Evolutionary conservation across 2,113 vertebrate genomes (phyloP).

Genomic region (Crotalus viridis): DNA sequence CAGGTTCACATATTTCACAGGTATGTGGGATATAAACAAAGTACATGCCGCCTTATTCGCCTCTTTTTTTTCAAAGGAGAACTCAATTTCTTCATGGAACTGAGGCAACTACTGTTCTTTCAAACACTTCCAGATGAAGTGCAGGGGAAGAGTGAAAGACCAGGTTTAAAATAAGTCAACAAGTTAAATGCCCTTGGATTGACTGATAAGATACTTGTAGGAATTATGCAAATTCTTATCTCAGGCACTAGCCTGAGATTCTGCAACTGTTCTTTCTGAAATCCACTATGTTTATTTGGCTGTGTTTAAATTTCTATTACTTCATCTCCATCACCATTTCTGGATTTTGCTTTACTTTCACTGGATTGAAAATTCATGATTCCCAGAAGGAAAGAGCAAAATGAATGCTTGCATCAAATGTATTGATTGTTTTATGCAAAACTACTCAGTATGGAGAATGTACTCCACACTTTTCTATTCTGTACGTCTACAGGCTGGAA

Average conservation of each 20-base stretch:
- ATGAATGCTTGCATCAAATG: constrained; percentile 30
- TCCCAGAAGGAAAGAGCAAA: constrained; percentile 52
- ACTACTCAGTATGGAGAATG: constrained; percentile 42
- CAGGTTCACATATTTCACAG: not conserved
- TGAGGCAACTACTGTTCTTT: not conserved
- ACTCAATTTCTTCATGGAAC: not conserved
- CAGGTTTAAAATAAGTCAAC: constrained; percentile 35
- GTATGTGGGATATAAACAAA: not conserved
- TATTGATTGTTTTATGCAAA: constrained; percentile 41
- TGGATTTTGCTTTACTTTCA: constrained; percentile 60
- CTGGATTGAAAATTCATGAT: constrained; percentile 66
- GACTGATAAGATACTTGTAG: constrained; percentile 39
- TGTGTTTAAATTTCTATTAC: constrained; percentile 56
- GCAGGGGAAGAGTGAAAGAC: not conserved
- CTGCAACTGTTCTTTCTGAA: constrained; percentile 30
- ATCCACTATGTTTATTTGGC: constrained; percentile 47
- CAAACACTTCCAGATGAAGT: constrained; percentile 2
- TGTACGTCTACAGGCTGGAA: constrained; percentile 1
- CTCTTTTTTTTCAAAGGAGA: not conserved
- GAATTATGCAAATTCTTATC: constrained; percentile 42
- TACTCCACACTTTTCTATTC: not conserved
- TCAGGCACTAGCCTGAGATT: not conserved
- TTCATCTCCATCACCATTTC: constrained; percentile 55
- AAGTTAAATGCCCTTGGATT: not conserved
- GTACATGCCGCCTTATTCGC: not conserved